Percentiles rank a stretch among this genome's conserved stretches.
Evolutionary conservation across 2,113 vertebrate species (phyloP).

Genomic region (Rhadina sibilatrix): DNA sequence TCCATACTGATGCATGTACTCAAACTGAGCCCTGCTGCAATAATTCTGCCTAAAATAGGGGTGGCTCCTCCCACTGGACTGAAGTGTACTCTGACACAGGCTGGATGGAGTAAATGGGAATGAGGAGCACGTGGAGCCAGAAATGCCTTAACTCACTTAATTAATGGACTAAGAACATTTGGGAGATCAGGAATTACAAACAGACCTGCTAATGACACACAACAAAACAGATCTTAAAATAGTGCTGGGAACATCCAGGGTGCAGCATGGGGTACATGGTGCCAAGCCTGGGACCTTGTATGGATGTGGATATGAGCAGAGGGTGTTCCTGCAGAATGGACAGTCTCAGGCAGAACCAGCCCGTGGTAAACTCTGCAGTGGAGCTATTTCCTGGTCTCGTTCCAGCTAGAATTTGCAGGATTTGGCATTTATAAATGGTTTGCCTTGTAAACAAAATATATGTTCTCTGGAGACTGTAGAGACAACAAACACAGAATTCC

Average conservation of each 20-base stretch:
- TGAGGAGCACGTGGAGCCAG: neutral
- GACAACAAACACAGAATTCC: constrained; percentile 35
- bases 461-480: constrained; percentile 25
- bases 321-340: neutral
- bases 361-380: neutral
- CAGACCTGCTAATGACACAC: neutral
- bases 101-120: neutral
- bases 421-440: constrained; percentile 43
- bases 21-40: neutral
- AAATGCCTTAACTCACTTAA: neutral
- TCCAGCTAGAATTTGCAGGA: constrained; percentile 39
- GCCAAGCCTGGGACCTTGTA: neutral
- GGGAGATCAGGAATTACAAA: neutral
- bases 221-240: constrained; percentile 10
- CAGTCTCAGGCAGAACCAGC: neutral
- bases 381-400: neutral
- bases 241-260: neutral
- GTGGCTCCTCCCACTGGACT: neutral
- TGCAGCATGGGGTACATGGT: neutral
- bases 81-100: neutral
- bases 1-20: neutral
- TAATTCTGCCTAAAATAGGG: neutral
- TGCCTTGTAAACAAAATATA: constrained; percentile 46
- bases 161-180: neutral
- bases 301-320: neutral